Evolutionary conservation across 1,140 invertebrate species (phyloP), one percentile per base, ranked within the genome.

Genomic region (Bombus pascuorum): DNA sequence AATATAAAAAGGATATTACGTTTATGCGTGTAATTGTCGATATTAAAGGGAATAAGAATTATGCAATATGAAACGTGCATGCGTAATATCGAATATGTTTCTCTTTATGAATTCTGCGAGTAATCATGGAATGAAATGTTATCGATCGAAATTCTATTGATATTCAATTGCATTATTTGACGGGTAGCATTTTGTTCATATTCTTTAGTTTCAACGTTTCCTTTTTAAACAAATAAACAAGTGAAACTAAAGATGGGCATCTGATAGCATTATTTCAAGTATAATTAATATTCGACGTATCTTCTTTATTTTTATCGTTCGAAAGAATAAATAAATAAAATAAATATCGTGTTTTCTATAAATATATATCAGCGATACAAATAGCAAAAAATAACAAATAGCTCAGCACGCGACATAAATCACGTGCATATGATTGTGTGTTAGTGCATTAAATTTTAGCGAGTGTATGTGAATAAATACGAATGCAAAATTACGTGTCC

Each of bases 41-140:
- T 34, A 32, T 74, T 10, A 9, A 10, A 32, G 53, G 53, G 18
- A n/a, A 53, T 53, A 53, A 53, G 18, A n/a, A 28, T 34, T 47
- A 22, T 72, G 76, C 25, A 34, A 62, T 1, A 59, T n/a, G 34
- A 65, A n/a, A 78, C 75, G 53, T 42, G 68, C 76, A 79, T 84
- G 65, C 65, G 34, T 44, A 37, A 53, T 77, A 44, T 53, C 47
- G 13, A 70, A 66, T 59, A 84, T 59, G 39, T 47, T 25, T 13
- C 12, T 18, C 18, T 62, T 44, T 8, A 3, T 80, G 8, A 84
- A 42, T 59, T 59, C 18, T 47, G 32, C 39, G 32, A 62, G 9
- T 32, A 82, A n/a, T 65, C 70, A 53, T 34, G 12, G 3, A 47
- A 15, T 34, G 22, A 42, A 22, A 15, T 42, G 25, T 59, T n/a